Evolutionary conservation across 2,888 invertebrate species (phyloP).

Genomic region (Chrysolina americana): DNA sequence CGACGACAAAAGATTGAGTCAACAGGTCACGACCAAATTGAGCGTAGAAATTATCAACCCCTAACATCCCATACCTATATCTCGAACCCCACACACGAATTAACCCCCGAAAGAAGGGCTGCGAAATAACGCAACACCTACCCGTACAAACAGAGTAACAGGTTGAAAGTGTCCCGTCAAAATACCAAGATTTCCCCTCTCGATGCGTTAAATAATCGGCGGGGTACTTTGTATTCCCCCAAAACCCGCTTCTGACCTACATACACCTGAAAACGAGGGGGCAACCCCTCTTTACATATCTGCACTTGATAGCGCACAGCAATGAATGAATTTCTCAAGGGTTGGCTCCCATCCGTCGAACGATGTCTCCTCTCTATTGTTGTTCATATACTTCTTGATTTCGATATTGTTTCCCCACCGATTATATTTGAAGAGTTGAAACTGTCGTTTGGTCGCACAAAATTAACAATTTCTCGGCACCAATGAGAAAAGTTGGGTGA

Average conservation of each 20-base stretch:
- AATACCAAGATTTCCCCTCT: slow-evolving; percentile 51
- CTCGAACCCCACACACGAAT: slow-evolving; percentile 39
- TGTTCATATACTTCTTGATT: no score
- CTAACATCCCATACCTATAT: slow-evolving; percentile 31
- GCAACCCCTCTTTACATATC: slow-evolving; percentile 46
- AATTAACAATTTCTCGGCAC: no score
- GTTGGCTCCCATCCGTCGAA: not conserved
- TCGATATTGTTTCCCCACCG: no score
- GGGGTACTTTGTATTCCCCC: slow-evolving; percentile 53
- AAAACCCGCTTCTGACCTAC: slow-evolving; percentile 54
- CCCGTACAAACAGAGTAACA: slow-evolving; percentile 52
- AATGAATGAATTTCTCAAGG: slow-evolving; percentile 29
- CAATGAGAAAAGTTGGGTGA: no score
- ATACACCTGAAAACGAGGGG: slow-evolving; percentile 48
- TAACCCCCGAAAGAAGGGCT: slow-evolving; percentile 44
- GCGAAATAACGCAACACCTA: slow-evolving; percentile 48
- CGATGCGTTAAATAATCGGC: slow-evolving; percentile 48
- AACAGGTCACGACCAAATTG: slow-evolving; percentile 33
- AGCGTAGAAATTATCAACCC: slow-evolving; percentile 31
- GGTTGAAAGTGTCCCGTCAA: slow-evolving; percentile 51
- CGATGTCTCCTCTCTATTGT: no score
- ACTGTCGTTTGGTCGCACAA: no score
- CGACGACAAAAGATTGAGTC: slow-evolving; percentile 21
- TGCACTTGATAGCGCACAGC: slow-evolving; percentile 28
- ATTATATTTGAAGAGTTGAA: no score